These are phyloP conservation scores for Pluvianellus socialis DNA, from an alignment of 2,113 vertebrate genomes.

Conservation along the genomic window DNA sequence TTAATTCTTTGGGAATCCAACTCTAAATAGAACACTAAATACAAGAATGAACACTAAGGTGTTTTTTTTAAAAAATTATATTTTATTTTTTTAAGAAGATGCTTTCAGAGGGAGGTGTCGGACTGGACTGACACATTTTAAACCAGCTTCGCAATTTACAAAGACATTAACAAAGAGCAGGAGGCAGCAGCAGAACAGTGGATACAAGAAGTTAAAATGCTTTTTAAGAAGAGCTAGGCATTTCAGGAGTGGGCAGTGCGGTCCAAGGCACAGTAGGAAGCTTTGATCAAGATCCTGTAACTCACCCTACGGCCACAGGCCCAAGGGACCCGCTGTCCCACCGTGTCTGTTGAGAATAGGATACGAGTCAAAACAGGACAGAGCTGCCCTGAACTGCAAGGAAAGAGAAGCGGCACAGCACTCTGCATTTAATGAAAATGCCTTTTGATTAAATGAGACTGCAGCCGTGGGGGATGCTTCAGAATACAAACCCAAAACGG, in stretches of 20 bases:
- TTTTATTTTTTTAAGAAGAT: background rate
- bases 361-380: background rate
- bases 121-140: background rate
- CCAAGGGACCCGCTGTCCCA: background rate
- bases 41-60: background rate
- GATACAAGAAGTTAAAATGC: background rate
- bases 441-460: background rate
- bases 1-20: background rate
- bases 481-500: background rate
- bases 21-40: background rate
- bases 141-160: background rate
- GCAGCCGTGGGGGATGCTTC: background rate
- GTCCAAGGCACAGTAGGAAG: background rate
- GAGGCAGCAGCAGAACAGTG: background rate
- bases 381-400: background rate
- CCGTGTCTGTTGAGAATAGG: background rate
- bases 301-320: background rate
- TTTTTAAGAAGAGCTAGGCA: background rate
- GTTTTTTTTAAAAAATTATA: background rate
- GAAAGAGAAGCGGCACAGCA: background rate
- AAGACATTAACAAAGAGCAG: background rate
- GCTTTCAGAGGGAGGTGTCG: background rate
- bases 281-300: background rate
- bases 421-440: background rate
- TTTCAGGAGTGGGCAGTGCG: background rate